phyloP scores from a whole-genome alignment of 2,113 vertebrate species.

The Callaeas wilsoni region DNA sequence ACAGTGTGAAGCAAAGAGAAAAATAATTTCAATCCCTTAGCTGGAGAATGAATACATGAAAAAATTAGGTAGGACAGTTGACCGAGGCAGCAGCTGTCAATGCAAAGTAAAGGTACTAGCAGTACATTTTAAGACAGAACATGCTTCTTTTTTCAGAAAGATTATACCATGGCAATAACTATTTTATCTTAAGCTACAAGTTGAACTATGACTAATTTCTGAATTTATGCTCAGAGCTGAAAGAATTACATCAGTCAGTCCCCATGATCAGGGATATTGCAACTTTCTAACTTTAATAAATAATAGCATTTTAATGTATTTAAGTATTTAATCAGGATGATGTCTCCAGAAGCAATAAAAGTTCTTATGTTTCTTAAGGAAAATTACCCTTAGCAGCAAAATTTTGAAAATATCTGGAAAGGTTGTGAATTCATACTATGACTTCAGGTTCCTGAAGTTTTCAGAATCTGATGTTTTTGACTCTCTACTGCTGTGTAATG shows the following conservation, averaged over 20 bases:
- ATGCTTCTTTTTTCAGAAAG: background rate
- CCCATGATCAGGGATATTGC: background rate
- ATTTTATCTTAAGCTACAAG: background rate
- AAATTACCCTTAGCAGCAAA: background rate
- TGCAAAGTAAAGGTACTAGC: background rate
- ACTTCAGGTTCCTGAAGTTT: background rate
- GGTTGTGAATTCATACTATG: background rate
- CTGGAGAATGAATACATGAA: background rate
- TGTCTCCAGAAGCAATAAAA: background rate
- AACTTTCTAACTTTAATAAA: background rate
- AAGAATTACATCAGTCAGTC: background rate
- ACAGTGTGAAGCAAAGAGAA: background rate
- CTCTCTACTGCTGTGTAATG: background rate
- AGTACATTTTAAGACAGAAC: background rate
- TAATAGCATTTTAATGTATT: background rate
- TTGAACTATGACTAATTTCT: background rate
- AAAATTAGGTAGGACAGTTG: background rate
- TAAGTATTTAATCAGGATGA: background rate
- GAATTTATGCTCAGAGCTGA: background rate
- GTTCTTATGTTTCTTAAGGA: background rate
- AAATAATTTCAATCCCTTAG: background rate
- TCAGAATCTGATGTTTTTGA: background rate
- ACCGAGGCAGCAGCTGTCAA: background rate
- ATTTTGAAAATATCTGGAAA: background rate
- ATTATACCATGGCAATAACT: background rate